Conservation (phyloP, 1,140 invertebrate species). For the Ceratina calcarata region DNA sequence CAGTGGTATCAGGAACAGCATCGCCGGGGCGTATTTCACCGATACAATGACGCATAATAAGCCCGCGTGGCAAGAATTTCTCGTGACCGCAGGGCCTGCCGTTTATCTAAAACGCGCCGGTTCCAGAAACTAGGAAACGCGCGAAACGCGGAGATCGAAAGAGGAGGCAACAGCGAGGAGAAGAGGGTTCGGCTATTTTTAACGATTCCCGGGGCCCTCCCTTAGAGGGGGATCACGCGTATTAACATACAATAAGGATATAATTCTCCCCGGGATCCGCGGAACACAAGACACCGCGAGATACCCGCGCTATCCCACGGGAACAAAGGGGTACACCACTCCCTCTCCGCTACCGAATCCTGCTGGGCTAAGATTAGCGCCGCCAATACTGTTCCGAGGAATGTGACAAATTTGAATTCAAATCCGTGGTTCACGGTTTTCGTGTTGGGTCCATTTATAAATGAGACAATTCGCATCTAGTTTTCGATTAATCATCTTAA, state of each 20-base stretch:
- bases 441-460: too few species aligned
- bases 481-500: too few species aligned
- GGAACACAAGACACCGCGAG: background rate
- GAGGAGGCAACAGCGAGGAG: slow-evolving; percentile 22
- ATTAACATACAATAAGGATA: background rate
- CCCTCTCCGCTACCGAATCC: too few species aligned
- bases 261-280: background rate
- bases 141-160: background rate
- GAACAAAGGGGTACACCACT: too few species aligned
- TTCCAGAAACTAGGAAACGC: background rate
- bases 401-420: too few species aligned
- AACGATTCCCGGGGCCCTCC: slow-evolving; percentile 19
- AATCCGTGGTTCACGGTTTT: too few species aligned
- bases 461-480: too few species aligned
- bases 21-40: slow-evolving; percentile 6
- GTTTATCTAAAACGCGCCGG: background rate
- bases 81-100: too few species aligned
- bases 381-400: too few species aligned
- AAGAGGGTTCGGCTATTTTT: slow-evolving; percentile 54
- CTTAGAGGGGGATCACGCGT: background rate
- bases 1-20: too few species aligned
- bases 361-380: too few species aligned
- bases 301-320: too few species aligned
- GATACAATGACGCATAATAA: slow-evolving; percentile 59
- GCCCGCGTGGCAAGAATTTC: background rate